Evolutionary conservation across 2,888 invertebrate genomes (phyloP).

Genomic region (Dexiosoma caninum): DNA sequence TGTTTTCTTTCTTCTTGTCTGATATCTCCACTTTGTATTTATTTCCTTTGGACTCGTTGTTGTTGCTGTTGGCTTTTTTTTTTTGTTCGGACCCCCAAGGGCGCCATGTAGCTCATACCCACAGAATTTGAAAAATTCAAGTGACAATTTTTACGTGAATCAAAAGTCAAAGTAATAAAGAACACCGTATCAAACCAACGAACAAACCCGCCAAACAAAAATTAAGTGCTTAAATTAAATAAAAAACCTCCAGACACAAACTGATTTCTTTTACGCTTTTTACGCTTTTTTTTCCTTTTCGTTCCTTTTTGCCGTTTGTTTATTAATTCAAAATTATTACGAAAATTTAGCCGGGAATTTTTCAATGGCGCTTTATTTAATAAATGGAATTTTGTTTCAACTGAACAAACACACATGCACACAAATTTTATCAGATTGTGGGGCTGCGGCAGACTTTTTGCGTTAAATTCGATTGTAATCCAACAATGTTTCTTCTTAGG

Average conservation of each 20-base stretch:
- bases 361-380: conserved; percentile 51
- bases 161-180: conserved; percentile 49
- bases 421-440: not conserved
- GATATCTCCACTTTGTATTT: not conserved
- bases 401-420: not conserved
- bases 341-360: conserved; percentile 38
- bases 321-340: conserved; percentile 48
- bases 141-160: conserved; percentile 63
- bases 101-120: conserved; percentile 60
- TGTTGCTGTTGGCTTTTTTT: too few species aligned
- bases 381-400: conserved; percentile 38
- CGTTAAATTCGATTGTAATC: not conserved
- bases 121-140: conserved; percentile 61
- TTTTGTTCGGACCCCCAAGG: conserved; percentile 55
- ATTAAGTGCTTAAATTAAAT: conserved; percentile 52
- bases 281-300: not conserved
- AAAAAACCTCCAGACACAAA: conserved; percentile 38
- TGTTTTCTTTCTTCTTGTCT: not conserved
- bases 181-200: not conserved
- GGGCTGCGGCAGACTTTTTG: conserved; percentile 8
- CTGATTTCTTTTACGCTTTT: not conserved
- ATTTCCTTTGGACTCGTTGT: conserved; percentile 25
- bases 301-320: not conserved
- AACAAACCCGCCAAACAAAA: conserved; percentile 18
- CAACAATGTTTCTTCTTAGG: conserved; percentile 6